phyloP scores from a whole-genome alignment of 35 echinoderm and acorn worm genomes.

The Acanthaster planci region DNA sequence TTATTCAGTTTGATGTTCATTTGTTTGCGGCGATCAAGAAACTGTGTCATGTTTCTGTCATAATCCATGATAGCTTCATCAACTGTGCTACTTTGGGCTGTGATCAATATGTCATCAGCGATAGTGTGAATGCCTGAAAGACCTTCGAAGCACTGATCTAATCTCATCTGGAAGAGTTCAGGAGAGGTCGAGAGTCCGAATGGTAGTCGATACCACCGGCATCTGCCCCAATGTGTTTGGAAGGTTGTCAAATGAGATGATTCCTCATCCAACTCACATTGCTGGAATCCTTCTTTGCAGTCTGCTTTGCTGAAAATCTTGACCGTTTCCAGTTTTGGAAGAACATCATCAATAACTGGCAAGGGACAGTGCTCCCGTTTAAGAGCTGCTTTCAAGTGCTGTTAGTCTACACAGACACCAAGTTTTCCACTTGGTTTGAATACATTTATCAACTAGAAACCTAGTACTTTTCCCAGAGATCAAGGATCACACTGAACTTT shows the following conservation, averaged over 20 bases:
- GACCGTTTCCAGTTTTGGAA: conserved; percentile 40
- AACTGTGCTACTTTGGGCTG: conserved; percentile 26
- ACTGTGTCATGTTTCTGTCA: neutral
- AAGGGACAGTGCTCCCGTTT: conserved; percentile 50
- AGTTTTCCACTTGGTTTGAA: too few species aligned
- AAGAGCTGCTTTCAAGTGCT: conserved; percentile 41
- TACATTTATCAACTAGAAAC: too few species aligned
- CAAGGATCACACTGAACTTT: too few species aligned
- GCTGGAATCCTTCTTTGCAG: conserved; percentile 64
- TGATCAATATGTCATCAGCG: conserved; percentile 51
- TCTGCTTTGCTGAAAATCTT: conserved; percentile 62
- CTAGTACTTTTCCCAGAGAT: too few species aligned
- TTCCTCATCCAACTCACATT: conserved; percentile 62
- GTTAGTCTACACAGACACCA: conserved; percentile 41
- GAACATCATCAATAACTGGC: conserved; percentile 44
- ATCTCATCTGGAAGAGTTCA: conserved; percentile 44
- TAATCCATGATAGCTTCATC: too few species aligned
- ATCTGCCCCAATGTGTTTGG: conserved; percentile 56
- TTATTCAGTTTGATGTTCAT: conserved; percentile 25
- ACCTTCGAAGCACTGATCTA: conserved; percentile 60
- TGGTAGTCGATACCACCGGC: conserved; percentile 37
- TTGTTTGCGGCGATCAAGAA: conserved; percentile 19
- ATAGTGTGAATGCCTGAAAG: conserved; percentile 44
- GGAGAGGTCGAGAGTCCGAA: conserved; percentile 50
- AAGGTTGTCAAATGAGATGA: conserved; percentile 47